phyloP scores from a whole-genome alignment of 1,140 invertebrate genomes.

The Paraescarpia echinospica region DNA sequence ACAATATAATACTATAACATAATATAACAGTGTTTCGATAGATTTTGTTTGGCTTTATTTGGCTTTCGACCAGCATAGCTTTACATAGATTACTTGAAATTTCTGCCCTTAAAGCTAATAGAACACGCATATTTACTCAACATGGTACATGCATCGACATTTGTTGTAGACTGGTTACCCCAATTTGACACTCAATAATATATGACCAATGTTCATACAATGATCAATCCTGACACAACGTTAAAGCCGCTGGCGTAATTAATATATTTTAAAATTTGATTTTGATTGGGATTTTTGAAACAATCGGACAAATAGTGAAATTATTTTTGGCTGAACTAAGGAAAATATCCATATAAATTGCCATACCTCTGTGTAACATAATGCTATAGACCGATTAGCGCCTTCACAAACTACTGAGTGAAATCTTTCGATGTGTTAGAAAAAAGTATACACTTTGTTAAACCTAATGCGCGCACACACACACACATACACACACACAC shows the following conservation, averaged over 20 bases:
- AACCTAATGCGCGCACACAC: too few species aligned
- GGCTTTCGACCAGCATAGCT: neutral
- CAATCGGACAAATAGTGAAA: too few species aligned
- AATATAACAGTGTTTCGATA: neutral
- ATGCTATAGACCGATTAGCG: too few species aligned
- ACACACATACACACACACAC: too few species aligned
- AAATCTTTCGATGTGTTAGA: too few species aligned
- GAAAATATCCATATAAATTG: too few species aligned
- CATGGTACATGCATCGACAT: neutral
- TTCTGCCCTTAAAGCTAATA: neutral
- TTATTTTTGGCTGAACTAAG: too few species aligned
- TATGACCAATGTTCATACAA: neutral
- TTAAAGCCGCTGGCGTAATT: neutral
- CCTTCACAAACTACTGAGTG: too few species aligned
- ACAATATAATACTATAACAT: too few species aligned
- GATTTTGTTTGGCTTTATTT: neutral
- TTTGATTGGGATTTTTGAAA: neutral
- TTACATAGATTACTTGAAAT: neutral
- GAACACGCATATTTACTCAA: neutral
- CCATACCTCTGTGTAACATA: too few species aligned
- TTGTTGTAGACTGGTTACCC: neutral
- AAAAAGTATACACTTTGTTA: too few species aligned
- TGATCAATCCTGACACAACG: neutral
- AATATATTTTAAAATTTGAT: neutral
- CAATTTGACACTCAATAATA: neutral